Evolutionary conservation across 1,140 invertebrate genomes (phyloP).

Genomic region (Sesamia nonagrioides): DNA sequence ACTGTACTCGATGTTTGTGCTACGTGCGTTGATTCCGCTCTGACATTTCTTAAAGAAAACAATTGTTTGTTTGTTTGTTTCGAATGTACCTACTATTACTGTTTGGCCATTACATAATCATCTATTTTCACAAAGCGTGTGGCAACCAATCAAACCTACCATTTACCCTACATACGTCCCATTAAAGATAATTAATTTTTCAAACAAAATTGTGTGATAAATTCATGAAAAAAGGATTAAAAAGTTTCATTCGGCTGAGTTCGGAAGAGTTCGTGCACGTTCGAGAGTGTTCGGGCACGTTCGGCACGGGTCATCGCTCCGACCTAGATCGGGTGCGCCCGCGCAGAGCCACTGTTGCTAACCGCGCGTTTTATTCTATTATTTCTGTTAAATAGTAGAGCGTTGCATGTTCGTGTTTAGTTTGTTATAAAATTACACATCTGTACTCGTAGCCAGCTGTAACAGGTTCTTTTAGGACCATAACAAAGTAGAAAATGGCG

Average conservation of each 20-base stretch:
- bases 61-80: constrained; percentile 44
- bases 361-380: constrained; percentile 43
- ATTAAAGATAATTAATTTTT: constrained; percentile 52
- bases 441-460: constrained; percentile 48
- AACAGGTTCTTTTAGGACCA: constrained; percentile 46
- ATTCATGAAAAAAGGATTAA: constrained; percentile 29
- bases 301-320: constrained; percentile 58
- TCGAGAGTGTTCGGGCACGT: constrained; percentile 36
- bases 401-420: constrained; percentile 36
- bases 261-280: constrained; percentile 45
- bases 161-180: constrained; percentile 52
- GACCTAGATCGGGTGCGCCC: constrained; percentile 55
- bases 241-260: constrained; percentile 35
- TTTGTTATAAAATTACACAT: constrained; percentile 52
- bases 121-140: constrained; percentile 18
- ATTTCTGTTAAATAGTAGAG: constrained; percentile 41
- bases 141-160: constrained; percentile 15
- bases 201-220: constrained; percentile 18
- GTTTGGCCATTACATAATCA: constrained; percentile 10
- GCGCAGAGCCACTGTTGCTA: constrained; percentile 50
- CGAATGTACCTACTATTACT: not conserved
- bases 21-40: constrained; percentile 18
- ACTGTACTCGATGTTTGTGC: constrained; percentile 30
- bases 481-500: constrained; percentile 49
- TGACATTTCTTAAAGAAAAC: constrained; percentile 49